phyloP scores from a whole-genome alignment of 2,797 vertebrate genomes.

The Amniataba percoides region DNA sequence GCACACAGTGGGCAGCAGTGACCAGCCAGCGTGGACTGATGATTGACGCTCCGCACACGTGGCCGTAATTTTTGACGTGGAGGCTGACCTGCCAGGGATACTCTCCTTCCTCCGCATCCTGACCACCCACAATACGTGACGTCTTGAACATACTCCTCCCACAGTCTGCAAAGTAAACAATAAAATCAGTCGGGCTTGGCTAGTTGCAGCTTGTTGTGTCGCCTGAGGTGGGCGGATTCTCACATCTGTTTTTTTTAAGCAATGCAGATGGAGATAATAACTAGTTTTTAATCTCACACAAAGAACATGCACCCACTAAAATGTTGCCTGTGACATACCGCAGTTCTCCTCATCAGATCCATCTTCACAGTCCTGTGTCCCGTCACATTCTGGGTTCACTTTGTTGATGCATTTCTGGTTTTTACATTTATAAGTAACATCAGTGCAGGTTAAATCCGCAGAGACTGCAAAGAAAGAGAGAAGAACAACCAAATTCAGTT shows the following conservation, averaged over 20 bases:
- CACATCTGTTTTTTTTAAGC: slow-evolving; percentile 11
- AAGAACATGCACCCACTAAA: background rate
- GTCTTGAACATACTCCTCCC: slow-evolving; percentile 84
- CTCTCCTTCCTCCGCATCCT: slow-evolving; percentile 87
- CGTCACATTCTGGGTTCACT: slow-evolving; percentile 92
- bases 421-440: slow-evolving; percentile 86
- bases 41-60: slow-evolving; percentile 93
- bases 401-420: slow-evolving; percentile 88
- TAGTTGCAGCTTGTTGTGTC: slow-evolving; percentile 14
- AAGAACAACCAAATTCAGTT: background rate
- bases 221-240: background rate
- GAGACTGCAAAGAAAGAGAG: slow-evolving; percentile 6
- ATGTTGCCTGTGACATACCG: slow-evolving; percentile 71
- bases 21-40: slow-evolving; percentile 90
- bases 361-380: slow-evolving; percentile 87
- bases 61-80: slow-evolving; percentile 81
- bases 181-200: background rate
- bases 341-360: slow-evolving; percentile 91
- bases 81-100: slow-evolving; percentile 99
- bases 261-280: slow-evolving; percentile 10
- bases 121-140: slow-evolving; percentile 92
- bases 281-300: background rate
- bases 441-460: slow-evolving; percentile 77
- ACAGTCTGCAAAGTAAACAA: slow-evolving; percentile 83
- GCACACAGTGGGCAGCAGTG: slow-evolving; percentile 94